Percentiles rank a stretch among this genome's conserved stretches.
These are phyloP conservation scores for Tolypeutes matacus DNA, from an alignment of 2,797 vertebrate species.

Conservation along the genomic window DNA sequence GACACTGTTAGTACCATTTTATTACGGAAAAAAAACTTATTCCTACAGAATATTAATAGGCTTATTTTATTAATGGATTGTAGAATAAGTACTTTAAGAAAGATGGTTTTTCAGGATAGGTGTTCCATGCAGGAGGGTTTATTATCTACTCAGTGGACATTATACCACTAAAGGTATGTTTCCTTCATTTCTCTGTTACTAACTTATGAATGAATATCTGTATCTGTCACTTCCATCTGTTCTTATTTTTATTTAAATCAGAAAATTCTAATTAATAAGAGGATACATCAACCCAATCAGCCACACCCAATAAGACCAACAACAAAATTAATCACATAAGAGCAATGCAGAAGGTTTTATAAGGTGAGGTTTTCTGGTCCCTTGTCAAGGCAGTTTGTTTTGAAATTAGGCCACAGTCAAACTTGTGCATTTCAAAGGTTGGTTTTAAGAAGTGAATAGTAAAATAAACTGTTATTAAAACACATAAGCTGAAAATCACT, in stretches of 20 bases:
- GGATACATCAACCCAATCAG: background rate
- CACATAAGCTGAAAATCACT: background rate
- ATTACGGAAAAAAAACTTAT: constrained; percentile 29
- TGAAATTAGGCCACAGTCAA: background rate
- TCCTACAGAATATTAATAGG: constrained; percentile 29
- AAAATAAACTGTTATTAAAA: constrained; percentile 39
- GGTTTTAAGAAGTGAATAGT: background rate
- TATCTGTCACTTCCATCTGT: background rate
- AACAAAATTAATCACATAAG: constrained; percentile 4
- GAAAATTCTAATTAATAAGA: constrained; percentile 9
- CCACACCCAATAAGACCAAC: background rate
- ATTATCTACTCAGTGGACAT: background rate
- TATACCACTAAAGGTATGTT: background rate
- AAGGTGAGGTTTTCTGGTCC: background rate
- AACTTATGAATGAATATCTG: background rate
- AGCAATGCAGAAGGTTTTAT: background rate
- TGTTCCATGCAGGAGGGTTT: background rate
- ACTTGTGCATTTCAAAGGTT: background rate
- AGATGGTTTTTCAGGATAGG: background rate
- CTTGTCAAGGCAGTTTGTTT: background rate
- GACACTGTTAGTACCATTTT: background rate
- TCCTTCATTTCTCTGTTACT: constrained; percentile 13
- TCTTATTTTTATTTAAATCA: constrained; percentile 40
- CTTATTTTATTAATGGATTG: constrained; percentile 51
- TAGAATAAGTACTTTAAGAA: constrained; percentile 59